phyloP scores from a whole-genome alignment of 2,797 vertebrate species.

The Amphiprion clarkii region DNA sequence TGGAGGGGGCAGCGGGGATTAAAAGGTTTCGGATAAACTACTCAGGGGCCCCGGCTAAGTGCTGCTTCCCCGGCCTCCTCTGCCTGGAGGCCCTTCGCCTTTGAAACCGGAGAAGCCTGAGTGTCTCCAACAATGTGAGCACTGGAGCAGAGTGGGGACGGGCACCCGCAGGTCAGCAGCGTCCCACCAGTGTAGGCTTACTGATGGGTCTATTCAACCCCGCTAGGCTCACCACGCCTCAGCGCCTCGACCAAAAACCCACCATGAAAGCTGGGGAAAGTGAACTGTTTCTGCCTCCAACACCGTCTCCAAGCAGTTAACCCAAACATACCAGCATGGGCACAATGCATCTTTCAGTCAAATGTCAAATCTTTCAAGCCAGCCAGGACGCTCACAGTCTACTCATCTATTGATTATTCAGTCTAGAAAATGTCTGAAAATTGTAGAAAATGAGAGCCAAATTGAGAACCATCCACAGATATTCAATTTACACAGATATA shows the following conservation, averaged over 20 bases:
- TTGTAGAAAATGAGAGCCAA: too few relatives aligned
- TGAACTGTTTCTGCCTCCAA: neutral
- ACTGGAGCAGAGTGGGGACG: constrained; percentile 53
- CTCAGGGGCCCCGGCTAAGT: constrained; percentile 43
- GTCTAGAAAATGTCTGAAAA: neutral
- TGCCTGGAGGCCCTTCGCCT: constrained; percentile 25
- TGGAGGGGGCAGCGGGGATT: constrained; percentile 22
- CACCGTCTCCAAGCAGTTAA: neutral
- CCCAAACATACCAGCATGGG: neutral
- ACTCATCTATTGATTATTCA: neutral
- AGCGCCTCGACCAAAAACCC: neutral
- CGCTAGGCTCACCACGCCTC: neutral
- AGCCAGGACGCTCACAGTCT: neutral
- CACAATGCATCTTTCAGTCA: too few relatives aligned
- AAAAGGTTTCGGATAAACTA: constrained; percentile 52
- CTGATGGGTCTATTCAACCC: constrained; percentile 59
- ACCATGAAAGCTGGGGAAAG: neutral
- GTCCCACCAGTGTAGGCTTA: constrained; percentile 77
- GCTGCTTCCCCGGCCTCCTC: constrained; percentile 11
- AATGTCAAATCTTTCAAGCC: too few relatives aligned
- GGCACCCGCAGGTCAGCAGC: constrained; percentile 68
- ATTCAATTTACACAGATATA: too few relatives aligned
- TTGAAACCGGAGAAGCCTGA: constrained; percentile 70
- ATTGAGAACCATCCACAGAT: too few relatives aligned
- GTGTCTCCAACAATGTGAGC: constrained; percentile 59